These are phyloP conservation scores for Gambusia yucatana DNA, from an alignment of 2,797 vertebrate species.

Conservation along the genomic window DNA sequence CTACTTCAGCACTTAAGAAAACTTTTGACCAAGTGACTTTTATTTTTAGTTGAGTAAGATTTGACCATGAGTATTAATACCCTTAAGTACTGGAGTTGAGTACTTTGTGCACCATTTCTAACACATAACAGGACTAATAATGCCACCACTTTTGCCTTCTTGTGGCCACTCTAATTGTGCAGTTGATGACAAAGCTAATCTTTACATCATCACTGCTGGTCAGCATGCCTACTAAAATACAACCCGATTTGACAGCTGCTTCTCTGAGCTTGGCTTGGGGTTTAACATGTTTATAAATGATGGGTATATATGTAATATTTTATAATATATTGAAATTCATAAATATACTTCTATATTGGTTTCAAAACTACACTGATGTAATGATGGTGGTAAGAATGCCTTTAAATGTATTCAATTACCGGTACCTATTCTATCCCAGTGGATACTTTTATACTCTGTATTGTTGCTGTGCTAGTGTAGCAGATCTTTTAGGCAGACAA, in stretches of 20 bases:
- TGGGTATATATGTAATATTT: conserved; percentile 26
- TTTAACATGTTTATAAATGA: background rate
- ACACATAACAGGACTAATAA: background rate
- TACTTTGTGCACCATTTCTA: background rate
- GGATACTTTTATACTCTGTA: conserved; percentile 21
- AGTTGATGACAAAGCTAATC: background rate
- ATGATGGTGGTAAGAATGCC: conserved; percentile 27
- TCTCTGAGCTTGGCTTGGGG: background rate
- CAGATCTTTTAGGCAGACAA: conserved; percentile 29
- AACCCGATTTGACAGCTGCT: background rate
- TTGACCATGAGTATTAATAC: too few species aligned
- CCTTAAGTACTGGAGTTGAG: too few species aligned
- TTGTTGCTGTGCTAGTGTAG: conserved; percentile 20
- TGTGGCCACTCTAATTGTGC: background rate
- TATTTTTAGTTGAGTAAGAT: too few species aligned
- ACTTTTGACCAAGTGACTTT: too few species aligned
- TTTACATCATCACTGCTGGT: background rate
- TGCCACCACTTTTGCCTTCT: background rate
- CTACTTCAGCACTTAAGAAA: too few species aligned
- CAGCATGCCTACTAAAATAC: background rate
- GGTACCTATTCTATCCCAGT: conserved; percentile 20
- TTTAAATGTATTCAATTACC: conserved; percentile 44
- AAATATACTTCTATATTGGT: conserved; percentile 49
- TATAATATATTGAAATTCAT: background rate
- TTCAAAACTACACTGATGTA: conserved; percentile 39